A percentile compares a stretch with the other conserved stretches of the same genome.
phyloP scores from a whole-genome alignment of 2,113 vertebrate species.

The Stigmatopora nigra region DNA sequence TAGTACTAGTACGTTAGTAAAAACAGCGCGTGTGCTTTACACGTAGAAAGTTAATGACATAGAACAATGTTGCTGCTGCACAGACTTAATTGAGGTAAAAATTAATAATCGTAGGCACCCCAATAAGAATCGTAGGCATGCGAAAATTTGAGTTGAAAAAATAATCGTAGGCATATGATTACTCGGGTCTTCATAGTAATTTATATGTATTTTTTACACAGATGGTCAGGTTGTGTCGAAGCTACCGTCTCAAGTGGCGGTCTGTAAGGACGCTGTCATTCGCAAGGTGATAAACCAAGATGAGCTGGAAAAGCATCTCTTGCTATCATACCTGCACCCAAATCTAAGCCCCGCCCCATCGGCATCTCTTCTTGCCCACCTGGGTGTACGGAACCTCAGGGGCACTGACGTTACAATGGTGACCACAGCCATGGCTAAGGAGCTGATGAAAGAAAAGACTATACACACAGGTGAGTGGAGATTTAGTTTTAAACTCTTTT shows the following conservation, averaged over 20 bases:
- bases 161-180: no score
- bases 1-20: no score
- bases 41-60: no score
- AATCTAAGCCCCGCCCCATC: slow-evolving; percentile 53
- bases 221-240: slow-evolving; percentile 63
- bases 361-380: slow-evolving; percentile 62
- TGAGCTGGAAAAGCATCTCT: slow-evolving; percentile 66
- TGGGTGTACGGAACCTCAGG: slow-evolving; percentile 66
- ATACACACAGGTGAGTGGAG: slow-evolving; percentile 52
- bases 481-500: no score
- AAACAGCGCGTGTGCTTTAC: no score
- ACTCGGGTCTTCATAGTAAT: no score
- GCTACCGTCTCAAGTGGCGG: slow-evolving; percentile 70
- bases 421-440: slow-evolving; percentile 68
- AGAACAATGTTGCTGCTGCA: no score
- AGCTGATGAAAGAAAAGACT: slow-evolving; percentile 44
- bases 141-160: no score
- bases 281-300: slow-evolving; percentile 65
- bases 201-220: slow-evolving; percentile 21
- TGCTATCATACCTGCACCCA: slow-evolving; percentile 71
- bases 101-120: no score
- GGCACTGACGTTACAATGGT: slow-evolving; percentile 66
- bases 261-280: slow-evolving; percentile 68
- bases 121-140: no score
- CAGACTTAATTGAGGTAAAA: no score